Conservation (phyloP, 2,888 invertebrate species). For the Pinctada fucata region DNA sequence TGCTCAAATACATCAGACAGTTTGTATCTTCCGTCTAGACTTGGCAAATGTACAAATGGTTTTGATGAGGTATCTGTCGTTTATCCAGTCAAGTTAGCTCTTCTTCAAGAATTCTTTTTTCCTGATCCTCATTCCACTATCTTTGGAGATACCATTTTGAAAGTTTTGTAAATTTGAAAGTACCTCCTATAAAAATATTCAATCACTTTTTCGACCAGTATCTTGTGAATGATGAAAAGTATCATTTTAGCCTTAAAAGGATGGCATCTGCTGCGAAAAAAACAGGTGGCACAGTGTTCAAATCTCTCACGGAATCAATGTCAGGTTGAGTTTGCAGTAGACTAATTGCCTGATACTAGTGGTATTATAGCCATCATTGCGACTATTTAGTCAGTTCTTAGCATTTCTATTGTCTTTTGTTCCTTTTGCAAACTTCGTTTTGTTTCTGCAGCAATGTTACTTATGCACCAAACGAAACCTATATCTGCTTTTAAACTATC, state of each 20-base stretch:
- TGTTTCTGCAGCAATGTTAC: no score
- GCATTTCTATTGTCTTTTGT: no score
- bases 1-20: conserved; percentile 5
- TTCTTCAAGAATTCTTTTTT: conserved; percentile 19
- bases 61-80: background rate
- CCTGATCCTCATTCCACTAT: background rate
- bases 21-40: conserved; percentile 1
- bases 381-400: conserved; percentile 1
- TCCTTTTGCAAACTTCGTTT: no score
- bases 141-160: conserved; percentile 6
- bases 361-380: conserved; percentile 8
- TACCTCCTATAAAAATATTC: conserved; percentile 15
- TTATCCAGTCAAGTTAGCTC: conserved; percentile 6
- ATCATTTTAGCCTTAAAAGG: no score
- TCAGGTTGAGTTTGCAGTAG: conserved; percentile 13
- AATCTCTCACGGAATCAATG: conserved; percentile 13
- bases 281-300: conserved; percentile 5
- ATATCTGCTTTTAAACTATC: no score
- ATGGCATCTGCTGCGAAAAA: no score
- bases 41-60: conserved; percentile 19
- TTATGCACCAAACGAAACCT: no score
- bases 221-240: conserved; percentile 15
- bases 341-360: conserved; percentile 14
- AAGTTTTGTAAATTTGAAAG: background rate
- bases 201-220: conserved; percentile 14